Conservation (phyloP, 2,797 vertebrate species). For the Hoplostethus atlanticus region DNA sequence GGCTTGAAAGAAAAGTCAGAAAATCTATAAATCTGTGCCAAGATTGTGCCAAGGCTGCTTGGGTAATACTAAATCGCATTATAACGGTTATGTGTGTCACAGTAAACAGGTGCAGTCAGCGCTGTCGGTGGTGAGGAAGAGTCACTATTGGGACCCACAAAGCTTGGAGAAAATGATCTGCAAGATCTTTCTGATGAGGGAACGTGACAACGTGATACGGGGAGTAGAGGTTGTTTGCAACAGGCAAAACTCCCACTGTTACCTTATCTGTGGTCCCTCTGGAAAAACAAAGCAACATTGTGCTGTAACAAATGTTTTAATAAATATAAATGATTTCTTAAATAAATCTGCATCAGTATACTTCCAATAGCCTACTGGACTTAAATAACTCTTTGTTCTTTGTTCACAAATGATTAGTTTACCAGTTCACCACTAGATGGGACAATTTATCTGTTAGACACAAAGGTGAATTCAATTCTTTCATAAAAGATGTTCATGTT, state of each 20-base stretch:
- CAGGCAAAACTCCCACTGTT: background rate
- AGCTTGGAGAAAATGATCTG: background rate
- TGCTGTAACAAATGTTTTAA: background rate
- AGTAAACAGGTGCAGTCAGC: conserved; percentile 27
- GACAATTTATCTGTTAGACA: conserved; percentile 70
- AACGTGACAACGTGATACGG: background rate
- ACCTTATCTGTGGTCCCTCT: background rate
- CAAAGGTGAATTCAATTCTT: conserved; percentile 9
- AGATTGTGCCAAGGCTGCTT: conserved; percentile 31
- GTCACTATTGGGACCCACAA: conserved; percentile 3
- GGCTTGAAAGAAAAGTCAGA: conserved; percentile 46
- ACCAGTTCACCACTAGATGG: conserved; percentile 76
- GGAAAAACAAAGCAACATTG: background rate
- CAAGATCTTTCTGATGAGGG: conserved; percentile 4
- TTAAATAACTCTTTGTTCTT: background rate
- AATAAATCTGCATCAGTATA: conserved; percentile 3
- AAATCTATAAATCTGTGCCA: conserved; percentile 52
- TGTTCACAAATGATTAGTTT: conserved; percentile 54
- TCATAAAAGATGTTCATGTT: conserved; percentile 13
- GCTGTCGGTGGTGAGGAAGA: background rate
- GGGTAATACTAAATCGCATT: conserved; percentile 29
- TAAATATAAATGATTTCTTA: background rate
- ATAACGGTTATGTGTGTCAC: conserved; percentile 29
- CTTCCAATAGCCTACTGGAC: background rate
- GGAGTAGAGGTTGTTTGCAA: background rate